phyloP scores from a whole-genome alignment of 2,113 vertebrate genomes.

The Climacteris rufus region DNA sequence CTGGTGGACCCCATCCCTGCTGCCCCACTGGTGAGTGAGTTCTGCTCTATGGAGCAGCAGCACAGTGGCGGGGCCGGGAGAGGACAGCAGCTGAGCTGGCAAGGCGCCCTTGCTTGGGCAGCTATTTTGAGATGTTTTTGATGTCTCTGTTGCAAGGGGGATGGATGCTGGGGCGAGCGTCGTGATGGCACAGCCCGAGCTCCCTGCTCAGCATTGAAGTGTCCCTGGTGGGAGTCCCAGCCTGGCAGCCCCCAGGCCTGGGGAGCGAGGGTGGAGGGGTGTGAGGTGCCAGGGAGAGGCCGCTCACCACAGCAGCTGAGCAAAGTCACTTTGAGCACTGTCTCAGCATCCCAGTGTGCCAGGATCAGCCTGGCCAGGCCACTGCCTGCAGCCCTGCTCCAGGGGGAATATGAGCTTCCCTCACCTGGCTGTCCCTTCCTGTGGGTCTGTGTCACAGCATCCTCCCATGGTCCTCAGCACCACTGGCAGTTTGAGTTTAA shows the following conservation, averaged over 20 bases:
- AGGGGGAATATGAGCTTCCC: not conserved
- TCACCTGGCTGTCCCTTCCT: not conserved
- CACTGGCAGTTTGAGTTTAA: not conserved
- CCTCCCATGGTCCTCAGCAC: not conserved
- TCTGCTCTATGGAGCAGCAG: not conserved
- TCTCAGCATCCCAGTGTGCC: rapidly evolving
- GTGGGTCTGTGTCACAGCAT: not conserved
- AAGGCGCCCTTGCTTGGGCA: not conserved
- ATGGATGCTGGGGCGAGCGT: not conserved
- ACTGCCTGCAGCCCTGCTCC: not conserved
- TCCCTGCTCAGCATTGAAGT: not conserved
- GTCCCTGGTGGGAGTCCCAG: not conserved
- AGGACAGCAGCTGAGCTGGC: conserved; percentile 56
- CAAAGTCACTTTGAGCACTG: rapidly evolving
- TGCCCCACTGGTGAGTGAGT: rapidly evolving
- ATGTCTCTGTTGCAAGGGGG: conserved; percentile 38
- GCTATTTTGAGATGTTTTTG: conserved; percentile 62
- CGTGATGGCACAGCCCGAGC: not conserved
- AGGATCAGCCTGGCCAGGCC: rapidly evolving
- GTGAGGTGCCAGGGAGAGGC: not conserved
- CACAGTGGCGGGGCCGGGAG: not conserved
- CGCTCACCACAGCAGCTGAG: rapidly evolving
- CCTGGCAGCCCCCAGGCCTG: not conserved
- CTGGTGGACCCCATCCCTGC: rapidly evolving
- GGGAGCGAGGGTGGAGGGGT: not conserved